Evolutionary conservation across 2,113 vertebrate genomes (phyloP).

Genomic region (Fulmarus glacialis): DNA sequence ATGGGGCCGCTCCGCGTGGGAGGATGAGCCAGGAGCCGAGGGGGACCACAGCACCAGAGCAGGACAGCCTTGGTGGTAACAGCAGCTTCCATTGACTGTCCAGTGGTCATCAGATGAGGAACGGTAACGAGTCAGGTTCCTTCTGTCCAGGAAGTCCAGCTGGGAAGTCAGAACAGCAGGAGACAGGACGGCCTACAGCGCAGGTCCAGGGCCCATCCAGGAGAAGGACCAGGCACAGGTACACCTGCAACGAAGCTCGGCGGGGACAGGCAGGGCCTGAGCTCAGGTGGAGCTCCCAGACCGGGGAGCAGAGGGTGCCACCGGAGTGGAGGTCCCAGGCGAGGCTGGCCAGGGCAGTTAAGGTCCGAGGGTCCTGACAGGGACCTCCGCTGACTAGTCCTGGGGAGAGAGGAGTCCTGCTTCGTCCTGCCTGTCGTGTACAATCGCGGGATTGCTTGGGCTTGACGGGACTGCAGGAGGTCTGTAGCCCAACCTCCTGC

Average conservation of each 20-base stretch:
- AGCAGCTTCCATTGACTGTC: neutral
- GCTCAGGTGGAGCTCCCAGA: neutral
- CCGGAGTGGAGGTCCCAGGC: neutral
- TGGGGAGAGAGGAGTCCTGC: neutral
- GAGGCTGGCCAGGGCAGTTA: neutral
- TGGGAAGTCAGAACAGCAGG: accelerated
- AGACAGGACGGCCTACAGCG: accelerated
- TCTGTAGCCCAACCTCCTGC: neutral
- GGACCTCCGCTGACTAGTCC: accelerated
- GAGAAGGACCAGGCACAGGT: neutral
- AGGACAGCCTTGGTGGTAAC: neutral
- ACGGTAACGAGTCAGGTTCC: accelerated
- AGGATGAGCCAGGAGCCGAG: neutral
- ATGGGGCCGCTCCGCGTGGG: accelerated
- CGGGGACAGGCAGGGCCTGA: neutral
- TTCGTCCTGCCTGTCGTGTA: accelerated
- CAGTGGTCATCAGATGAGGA: accelerated
- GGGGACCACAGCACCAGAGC: accelerated
- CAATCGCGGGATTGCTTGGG: accelerated
- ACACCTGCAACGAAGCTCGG: accelerated
- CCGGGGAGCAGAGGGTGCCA: neutral
- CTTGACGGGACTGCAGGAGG: accelerated
- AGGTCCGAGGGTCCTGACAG: neutral
- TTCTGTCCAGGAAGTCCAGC: neutral
- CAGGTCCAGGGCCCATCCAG: accelerated